phyloP scores from a whole-genome alignment of 2,113 vertebrate genomes.

The Ifrita kowaldi region DNA sequence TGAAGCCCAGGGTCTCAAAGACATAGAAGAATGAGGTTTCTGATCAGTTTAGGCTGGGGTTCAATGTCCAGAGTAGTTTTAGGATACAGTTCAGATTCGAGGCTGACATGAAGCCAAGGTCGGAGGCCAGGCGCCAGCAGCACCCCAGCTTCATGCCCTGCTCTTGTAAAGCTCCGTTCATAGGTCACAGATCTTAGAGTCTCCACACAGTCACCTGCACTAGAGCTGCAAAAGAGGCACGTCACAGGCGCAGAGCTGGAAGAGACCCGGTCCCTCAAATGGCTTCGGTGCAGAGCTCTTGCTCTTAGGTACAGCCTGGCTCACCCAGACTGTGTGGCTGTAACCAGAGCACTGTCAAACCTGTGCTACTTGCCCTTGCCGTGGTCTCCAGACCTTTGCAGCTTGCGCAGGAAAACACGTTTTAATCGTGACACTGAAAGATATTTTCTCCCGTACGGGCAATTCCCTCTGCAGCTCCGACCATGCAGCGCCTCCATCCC shows the following conservation, averaged over 20 bases:
- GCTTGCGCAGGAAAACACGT: background rate
- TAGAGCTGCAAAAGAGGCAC: background rate
- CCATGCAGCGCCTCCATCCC: background rate
- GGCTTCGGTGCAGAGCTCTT: background rate
- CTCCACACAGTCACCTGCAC: accelerated
- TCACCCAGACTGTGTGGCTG: accelerated
- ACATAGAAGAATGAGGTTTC: background rate
- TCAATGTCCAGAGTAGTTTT: background rate
- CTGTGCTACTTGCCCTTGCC: accelerated
- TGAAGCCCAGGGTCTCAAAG: background rate
- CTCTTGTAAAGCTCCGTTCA: background rate
- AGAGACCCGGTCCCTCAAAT: accelerated
- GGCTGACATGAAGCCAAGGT: background rate
- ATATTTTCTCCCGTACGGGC: background rate
- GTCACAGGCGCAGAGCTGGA: background rate
- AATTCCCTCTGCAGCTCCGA: background rate
- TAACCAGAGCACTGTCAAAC: background rate
- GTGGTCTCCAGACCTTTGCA: accelerated
- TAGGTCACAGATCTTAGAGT: background rate
- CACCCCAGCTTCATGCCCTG: background rate
- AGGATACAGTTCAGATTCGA: accelerated
- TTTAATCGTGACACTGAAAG: background rate
- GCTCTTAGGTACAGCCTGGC: background rate
- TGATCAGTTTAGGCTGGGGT: background rate
- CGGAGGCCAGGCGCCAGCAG: background rate